Evolutionary conservation across 2,888 invertebrate genomes (phyloP).

Genomic region (Frankliniella intonsa): DNA sequence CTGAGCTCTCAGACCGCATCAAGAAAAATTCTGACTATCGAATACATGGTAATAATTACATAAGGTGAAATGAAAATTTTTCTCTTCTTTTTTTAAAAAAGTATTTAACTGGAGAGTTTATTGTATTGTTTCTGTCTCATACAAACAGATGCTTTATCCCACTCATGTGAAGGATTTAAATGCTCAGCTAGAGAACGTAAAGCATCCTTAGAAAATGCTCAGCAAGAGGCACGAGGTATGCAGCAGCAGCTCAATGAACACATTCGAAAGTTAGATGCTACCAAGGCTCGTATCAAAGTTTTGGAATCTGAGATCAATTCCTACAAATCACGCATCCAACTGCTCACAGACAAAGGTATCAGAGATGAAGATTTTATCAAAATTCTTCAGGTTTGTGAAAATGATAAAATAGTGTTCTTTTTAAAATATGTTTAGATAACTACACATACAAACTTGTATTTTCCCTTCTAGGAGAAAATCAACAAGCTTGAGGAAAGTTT

Average conservation of each 20-base stretch:
- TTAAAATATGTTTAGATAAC: not conserved
- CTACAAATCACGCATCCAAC: slow-evolving; percentile 56
- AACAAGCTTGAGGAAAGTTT: not conserved
- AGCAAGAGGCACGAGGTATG: not conserved
- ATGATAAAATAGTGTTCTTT: not conserved
- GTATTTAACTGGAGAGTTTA: no score
- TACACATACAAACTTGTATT: not conserved
- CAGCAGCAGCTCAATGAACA: slow-evolving; percentile 31
- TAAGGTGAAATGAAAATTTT: not conserved
- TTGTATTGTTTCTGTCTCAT: no score
- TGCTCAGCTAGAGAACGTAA: slow-evolving; percentile 33
- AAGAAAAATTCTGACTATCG: slow-evolving; percentile 35
- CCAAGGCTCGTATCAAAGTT: slow-evolving; percentile 63
- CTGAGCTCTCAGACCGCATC: slow-evolving; percentile 59
- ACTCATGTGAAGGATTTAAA: slow-evolving; percentile 14
- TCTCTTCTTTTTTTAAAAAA: no score
- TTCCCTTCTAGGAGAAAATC: not conserved
- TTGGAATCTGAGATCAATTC: slow-evolving; percentile 60
- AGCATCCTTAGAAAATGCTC: slow-evolving; percentile 30
- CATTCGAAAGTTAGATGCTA: slow-evolving; percentile 55
- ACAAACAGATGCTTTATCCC: not conserved
- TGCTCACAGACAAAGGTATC: slow-evolving; percentile 58
- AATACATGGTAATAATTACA: not conserved
- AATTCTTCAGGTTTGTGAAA: slow-evolving; percentile 53
- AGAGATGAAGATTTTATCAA: slow-evolving; percentile 60